Percentiles rank a stretch among this genome's conserved stretches.
phyloP scores from a whole-genome alignment of 1,140 invertebrate species.

The Pseudomyrmex pallidus region DNA sequence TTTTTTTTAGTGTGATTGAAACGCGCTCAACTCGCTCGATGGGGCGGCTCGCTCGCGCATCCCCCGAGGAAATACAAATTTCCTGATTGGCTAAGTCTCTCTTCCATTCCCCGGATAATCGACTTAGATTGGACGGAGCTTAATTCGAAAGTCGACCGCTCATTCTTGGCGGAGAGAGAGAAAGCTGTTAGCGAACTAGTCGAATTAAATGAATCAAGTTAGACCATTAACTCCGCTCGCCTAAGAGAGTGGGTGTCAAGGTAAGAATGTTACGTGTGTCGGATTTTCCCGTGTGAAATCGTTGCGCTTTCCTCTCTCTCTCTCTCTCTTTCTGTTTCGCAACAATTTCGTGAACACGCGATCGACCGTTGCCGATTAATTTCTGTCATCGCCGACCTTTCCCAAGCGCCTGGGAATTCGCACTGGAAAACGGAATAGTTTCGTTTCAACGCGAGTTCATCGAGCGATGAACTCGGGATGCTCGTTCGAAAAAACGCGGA shows the following conservation, averaged over 20 bases:
- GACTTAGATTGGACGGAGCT: slow-evolving; percentile 74
- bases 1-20: slow-evolving; percentile 57
- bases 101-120: slow-evolving; percentile 72
- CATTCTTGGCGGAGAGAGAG: slow-evolving; percentile 40
- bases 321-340: not conserved
- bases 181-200: slow-evolving; percentile 64
- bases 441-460: not conserved
- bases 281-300: not conserved
- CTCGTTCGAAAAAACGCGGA: not conserved
- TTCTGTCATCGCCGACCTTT: not conserved
- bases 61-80: slow-evolving; percentile 72
- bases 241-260: slow-evolving; percentile 54
- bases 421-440: not conserved
- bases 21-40: slow-evolving; percentile 33
- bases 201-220: slow-evolving; percentile 78
- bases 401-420: not conserved
- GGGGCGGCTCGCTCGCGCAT: slow-evolving; percentile 3
- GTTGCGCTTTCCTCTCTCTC: not conserved
- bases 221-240: slow-evolving; percentile 64
- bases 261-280: slow-evolving; percentile 36
- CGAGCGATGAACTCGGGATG: not conserved
- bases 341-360: slow-evolving; percentile 19
- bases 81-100: slow-evolving; percentile 71
- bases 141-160: slow-evolving; percentile 64
- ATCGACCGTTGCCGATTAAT: slow-evolving; percentile 16